Evolutionary conservation across 2,888 invertebrate genomes (phyloP).

Genomic region (Junonia oenone): DNA sequence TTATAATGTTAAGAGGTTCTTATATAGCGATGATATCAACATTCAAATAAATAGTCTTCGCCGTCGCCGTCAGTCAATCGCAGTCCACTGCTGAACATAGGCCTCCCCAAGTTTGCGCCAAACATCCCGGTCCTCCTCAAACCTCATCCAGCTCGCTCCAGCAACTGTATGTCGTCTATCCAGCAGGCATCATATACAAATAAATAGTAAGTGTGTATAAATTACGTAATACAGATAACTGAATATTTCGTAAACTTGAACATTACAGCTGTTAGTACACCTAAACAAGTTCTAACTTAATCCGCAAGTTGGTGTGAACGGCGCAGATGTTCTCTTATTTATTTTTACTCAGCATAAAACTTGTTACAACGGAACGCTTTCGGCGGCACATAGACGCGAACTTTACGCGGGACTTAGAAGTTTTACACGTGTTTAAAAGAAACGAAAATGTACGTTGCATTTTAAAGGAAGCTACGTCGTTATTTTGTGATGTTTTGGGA

Average conservation of each 20-base stretch:
- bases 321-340: slow-evolving; percentile 32
- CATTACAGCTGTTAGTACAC: slow-evolving; percentile 5
- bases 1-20: too few relatives aligned
- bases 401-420: slow-evolving; percentile 20
- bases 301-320: slow-evolving; percentile 23
- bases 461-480: not conserved
- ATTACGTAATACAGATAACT: not conserved
- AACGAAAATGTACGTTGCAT: slow-evolving; percentile 2
- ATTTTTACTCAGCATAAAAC: slow-evolving; percentile 32
- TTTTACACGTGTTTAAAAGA: slow-evolving; percentile 22
- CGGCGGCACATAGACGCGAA: slow-evolving; percentile 23
- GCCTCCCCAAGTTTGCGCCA: too few relatives aligned
- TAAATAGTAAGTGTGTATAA: too few relatives aligned
- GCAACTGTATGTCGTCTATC: too few relatives aligned
- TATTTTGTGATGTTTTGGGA: not conserved
- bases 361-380: slow-evolving; percentile 34
- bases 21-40: too few relatives aligned
- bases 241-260: slow-evolving; percentile 7
- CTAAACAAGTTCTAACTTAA: slow-evolving; percentile 20
- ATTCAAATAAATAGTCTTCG: not conserved
- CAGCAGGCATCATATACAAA: too few relatives aligned
- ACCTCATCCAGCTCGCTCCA: too few relatives aligned
- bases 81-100: too few relatives aligned
- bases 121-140: too few relatives aligned
- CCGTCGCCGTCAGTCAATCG: too few relatives aligned